Base-by-base conservation (phyloP, 1,140 invertebrate species). In the Drosophila setifemur region DNA sequence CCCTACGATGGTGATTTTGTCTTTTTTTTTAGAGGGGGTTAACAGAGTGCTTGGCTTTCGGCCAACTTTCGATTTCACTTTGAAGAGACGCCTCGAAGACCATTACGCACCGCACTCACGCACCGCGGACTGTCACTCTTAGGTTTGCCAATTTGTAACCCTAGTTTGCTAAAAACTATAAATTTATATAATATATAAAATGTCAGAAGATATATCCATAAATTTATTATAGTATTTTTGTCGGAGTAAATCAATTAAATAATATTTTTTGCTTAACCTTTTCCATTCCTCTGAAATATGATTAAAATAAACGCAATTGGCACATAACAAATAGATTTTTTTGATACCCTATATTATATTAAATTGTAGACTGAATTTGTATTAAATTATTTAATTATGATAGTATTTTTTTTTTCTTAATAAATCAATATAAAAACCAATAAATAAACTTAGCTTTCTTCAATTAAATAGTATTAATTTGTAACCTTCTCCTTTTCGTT, bases 51-150 rank as follows among this genome's bases (percentile, higher is more conserved):
- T 16, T 18, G 49, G 48, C 49, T 7, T n/a, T 9, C 19, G 33
- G 29, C 40, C 54, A 57, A 79, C 75, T 79, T 79, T 79, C 75
- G 75, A 78, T 78, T 78, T 79, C 76, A 78, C 75, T 70, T 61
- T 53, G 45, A 35, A 53, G 53, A 19, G 44, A 12, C 50, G 12
- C 19, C 19, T 23, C 29, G 25, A 1, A 14, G 2, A 40, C 12
- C 35, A 37, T 49, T 69, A 63, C 57, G 58, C 57, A 64, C 23
- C 52, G 58, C 19, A 31, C 23, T 19, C 64, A 58, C 63, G 50
- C 53, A 58, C 52, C 5, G 2, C 19, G 43, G 43, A 33, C 14
- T 43, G 35, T 58, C 57, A 21, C 28, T 3, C n/a, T n/a, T n/a
- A n/a, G 12, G 12, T 28, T 33, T 53, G 53, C 53, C 53, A 57